phyloP scores from a whole-genome alignment of 2,888 invertebrate species.

The Macaria liturata region DNA sequence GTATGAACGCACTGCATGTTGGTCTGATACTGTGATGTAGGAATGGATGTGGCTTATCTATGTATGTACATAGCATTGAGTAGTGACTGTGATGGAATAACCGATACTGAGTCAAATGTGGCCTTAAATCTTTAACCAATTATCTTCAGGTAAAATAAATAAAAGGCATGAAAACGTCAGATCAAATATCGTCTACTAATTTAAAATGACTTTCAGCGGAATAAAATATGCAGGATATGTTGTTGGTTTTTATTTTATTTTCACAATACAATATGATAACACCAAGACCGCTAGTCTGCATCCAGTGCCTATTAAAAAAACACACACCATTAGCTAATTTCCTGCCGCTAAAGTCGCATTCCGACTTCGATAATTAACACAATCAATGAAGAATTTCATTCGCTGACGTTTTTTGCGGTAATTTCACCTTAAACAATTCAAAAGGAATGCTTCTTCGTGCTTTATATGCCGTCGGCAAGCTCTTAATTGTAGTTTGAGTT shows the following conservation, averaged over 20 bases:
- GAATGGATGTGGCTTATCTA: not conserved
- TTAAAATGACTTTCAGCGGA: no score
- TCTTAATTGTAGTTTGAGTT: slow-evolving; percentile 70
- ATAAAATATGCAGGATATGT: no score
- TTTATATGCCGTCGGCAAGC: slow-evolving; percentile 68
- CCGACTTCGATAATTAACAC: slow-evolving; percentile 13
- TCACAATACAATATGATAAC: no score
- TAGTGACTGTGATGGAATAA: not conserved
- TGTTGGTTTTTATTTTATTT: no score
- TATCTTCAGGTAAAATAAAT: no score
- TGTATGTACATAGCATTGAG: not conserved
- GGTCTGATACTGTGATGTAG: slow-evolving; percentile 29
- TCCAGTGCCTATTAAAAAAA: no score
- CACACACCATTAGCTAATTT: slow-evolving; percentile 13
- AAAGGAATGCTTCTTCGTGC: slow-evolving; percentile 61
- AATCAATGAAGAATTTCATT: slow-evolving; percentile 52
- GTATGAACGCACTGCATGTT: slow-evolving; percentile 30
- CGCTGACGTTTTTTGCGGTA: slow-evolving; percentile 50
- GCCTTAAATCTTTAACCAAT: no score
- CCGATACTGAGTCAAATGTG: no score
- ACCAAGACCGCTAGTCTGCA: no score
- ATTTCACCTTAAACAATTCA: slow-evolving; percentile 51
- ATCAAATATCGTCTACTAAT: no score
- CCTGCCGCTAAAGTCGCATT: slow-evolving; percentile 12
- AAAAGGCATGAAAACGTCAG: no score